Evolutionary conservation across 2,113 vertebrate genomes (phyloP).

Genomic region (Sebastes schlegelii): DNA sequence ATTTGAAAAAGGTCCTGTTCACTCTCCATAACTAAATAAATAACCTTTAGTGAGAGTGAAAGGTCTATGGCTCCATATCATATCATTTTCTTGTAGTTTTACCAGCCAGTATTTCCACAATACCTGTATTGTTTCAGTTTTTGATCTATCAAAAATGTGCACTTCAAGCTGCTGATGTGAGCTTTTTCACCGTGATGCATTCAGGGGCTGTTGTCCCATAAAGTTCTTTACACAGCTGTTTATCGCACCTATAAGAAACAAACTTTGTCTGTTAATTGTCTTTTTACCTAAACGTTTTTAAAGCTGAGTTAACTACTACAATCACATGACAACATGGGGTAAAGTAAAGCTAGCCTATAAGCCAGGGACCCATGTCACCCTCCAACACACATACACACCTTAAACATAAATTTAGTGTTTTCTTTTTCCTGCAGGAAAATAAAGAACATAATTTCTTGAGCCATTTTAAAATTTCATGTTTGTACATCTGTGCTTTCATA

Average conservation of each 20-base stretch:
- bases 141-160: neutral
- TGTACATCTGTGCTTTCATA: neutral
- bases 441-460: neutral
- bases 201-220: neutral
- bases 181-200: neutral
- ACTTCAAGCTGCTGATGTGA: neutral
- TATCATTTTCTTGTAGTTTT: neutral
- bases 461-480: neutral
- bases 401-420: neutral
- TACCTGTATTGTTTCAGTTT: neutral
- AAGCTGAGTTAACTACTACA: neutral
- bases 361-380: neutral
- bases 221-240: neutral
- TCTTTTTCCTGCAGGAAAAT: neutral
- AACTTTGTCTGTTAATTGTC: neutral
- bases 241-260: neutral
- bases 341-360: neutral
- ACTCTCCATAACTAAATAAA: neutral
- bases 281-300: neutral
- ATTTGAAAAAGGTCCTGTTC: neutral
- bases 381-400: neutral
- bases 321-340: neutral
- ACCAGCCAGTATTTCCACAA: neutral
- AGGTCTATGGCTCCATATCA: neutral
- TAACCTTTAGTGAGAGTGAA: neutral